Conservation (phyloP, 2,888 invertebrate genomes). For the Drosophila incognita region DNA sequence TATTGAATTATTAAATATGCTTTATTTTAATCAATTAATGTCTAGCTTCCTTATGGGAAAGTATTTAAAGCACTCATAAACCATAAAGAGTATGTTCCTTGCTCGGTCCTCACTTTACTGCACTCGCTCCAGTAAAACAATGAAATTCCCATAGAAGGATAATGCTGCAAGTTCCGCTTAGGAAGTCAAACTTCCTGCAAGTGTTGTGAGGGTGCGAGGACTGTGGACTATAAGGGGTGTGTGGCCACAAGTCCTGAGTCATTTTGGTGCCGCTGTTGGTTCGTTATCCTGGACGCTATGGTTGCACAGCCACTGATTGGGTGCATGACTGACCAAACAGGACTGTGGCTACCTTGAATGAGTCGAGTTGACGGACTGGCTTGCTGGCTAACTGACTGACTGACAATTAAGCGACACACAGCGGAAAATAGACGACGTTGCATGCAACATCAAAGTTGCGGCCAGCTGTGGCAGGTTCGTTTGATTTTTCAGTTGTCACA, state of each 20-base stretch:
- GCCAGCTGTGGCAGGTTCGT: conserved; percentile 62
- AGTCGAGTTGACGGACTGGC: conserved; percentile 39
- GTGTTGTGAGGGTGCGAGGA: conserved; percentile 22
- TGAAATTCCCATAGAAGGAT: conserved; percentile 73
- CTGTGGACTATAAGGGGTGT: conserved; percentile 36
- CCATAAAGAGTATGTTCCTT: conserved; percentile 10
- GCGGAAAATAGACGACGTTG: conserved; percentile 82
- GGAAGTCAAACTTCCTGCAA: conserved; percentile 73
- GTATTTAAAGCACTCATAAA: conserved; percentile 15
- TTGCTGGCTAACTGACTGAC: conserved; percentile 59
- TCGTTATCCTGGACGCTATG: conserved; percentile 51
- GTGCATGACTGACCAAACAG: conserved; percentile 75
- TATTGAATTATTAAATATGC: neutral
- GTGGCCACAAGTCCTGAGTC: conserved; percentile 44
- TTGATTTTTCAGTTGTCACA: conserved; percentile 67
- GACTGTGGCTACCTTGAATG: conserved; percentile 45
- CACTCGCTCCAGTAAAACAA: neutral
- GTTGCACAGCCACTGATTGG: conserved; percentile 67
- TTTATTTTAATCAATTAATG: neutral
- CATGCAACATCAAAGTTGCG: conserved; percentile 77
- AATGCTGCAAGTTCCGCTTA: conserved; percentile 67
- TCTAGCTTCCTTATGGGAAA: neutral
- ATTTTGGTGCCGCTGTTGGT: conserved; percentile 30
- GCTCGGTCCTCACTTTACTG: neutral
- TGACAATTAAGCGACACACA: conserved; percentile 78